A percentile compares a stretch with the other conserved stretches of the same genome.
Evolutionary conservation across 2,888 invertebrate genomes (phyloP).

Genomic region (Subacronicta megacephala): DNA sequence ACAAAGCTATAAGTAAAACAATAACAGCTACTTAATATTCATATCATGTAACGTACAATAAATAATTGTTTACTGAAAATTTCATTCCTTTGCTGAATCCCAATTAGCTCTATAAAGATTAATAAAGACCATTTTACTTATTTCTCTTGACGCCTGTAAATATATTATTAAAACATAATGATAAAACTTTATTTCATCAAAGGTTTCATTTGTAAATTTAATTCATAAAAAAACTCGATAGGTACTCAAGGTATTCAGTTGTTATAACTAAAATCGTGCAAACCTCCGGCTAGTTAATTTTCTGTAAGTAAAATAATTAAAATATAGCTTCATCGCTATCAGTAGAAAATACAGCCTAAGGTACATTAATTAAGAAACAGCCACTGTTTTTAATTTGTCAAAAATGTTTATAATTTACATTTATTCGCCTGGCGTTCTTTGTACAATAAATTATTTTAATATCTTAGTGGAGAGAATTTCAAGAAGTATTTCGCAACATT

Average conservation of each 20-base stretch:
- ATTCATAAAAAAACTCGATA: too few relatives aligned
- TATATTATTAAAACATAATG: too few relatives aligned
- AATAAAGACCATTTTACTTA: background rate
- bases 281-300: too few relatives aligned
- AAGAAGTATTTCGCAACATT: conserved; percentile 26
- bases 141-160: background rate
- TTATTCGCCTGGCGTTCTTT: background rate
- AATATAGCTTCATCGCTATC: conserved; percentile 13
- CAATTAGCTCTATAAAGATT: conserved; percentile 7
- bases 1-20: too few relatives aligned
- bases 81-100: conserved; percentile 1
- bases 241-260: too few relatives aligned
- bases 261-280: too few relatives aligned
- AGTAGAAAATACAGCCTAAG: conserved; percentile 12
- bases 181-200: too few relatives aligned
- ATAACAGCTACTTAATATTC: background rate
- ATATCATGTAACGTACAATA: conserved; percentile 4
- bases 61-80: background rate
- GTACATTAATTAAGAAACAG: conserved; percentile 21
- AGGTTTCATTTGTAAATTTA: too few relatives aligned
- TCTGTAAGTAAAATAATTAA: conserved; percentile 12
- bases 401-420: conserved; percentile 21
- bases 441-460: conserved; percentile 32
- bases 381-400: conserved; percentile 37
- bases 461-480: conserved; percentile 23